These are phyloP conservation scores for Yasuhikotakia modesta DNA, from an alignment of 2,797 vertebrate species.

Conservation along the genomic window DNA sequence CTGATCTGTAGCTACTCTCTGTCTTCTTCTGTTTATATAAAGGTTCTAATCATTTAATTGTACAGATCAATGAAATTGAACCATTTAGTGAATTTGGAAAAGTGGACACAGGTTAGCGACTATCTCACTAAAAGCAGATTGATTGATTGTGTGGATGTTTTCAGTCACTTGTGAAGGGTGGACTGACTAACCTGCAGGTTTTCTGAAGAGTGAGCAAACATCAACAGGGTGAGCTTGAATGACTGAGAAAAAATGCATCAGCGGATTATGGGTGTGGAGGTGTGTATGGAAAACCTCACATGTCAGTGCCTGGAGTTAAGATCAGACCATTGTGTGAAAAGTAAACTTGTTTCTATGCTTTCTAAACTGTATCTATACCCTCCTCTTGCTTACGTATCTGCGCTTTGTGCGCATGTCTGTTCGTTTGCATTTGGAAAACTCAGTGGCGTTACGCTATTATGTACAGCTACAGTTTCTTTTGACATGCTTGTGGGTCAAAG, in stretches of 20 bases:
- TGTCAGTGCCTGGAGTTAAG: slow-evolving; percentile 9
- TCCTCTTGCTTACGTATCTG: not conserved
- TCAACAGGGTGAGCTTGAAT: slow-evolving; percentile 33
- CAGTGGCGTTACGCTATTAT: slow-evolving; percentile 3
- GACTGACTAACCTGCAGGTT: slow-evolving; percentile 5
- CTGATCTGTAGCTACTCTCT: not conserved
- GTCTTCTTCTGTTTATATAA: not conserved
- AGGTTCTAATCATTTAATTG: not conserved
- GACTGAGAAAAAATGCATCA: slow-evolving; percentile 6
- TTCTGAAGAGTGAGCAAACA: slow-evolving; percentile 39
- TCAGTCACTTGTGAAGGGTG: slow-evolving; percentile 1
- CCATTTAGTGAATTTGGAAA: not conserved
- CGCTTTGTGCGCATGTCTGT: slow-evolving; percentile 11
- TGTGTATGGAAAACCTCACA: slow-evolving; percentile 30
- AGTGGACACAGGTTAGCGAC: not conserved
- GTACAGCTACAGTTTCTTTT: slow-evolving; percentile 18
- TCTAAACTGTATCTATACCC: slow-evolving; percentile 27
- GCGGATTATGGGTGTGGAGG: slow-evolving; percentile 36
- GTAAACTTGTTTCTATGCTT: slow-evolving; percentile 8
- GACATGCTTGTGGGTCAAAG: slow-evolving; percentile 26
- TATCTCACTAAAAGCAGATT: not conserved
- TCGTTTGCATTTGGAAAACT: slow-evolving; percentile 11
- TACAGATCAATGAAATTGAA: not conserved
- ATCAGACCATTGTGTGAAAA: slow-evolving; percentile 8
- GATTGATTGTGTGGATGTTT: not conserved